Evolutionary conservation across 2,113 vertebrate species (phyloP), one percentile per base, ranked within the genome.

Genomic region (Lagopus muta): DNA sequence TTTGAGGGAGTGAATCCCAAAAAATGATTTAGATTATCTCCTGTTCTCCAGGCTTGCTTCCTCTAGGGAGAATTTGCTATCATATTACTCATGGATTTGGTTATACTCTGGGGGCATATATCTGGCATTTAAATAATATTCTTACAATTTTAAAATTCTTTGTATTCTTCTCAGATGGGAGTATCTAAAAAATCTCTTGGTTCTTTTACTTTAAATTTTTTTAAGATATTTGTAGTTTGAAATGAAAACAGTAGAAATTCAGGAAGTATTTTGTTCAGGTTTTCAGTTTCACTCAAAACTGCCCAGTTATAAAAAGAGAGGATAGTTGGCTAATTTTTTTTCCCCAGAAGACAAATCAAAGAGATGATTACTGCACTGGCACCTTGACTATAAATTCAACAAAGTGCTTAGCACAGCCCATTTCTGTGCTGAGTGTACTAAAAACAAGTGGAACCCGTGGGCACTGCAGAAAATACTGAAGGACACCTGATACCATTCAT

Each of bases 371-470:
- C 90, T 94, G 30, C 36, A 82, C 58, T 64, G 38, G 34, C 61
- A 94, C n/a, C 48, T 94, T 80, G 70, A 80, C 80, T 95, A 71
- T 74, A 97, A 92, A 96, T 92, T 95, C 47, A 3, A 22, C 88
- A 95, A 95, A 96, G 55, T 55, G 47, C 85, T 96, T 94, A 95
- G 85, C 38, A 18, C 50, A 91, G 72, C 66, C 76, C 14, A 28
- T 66, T 65, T 93, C 30, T 78, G 57, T 90, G 82, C 88, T 96
- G 77, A 96, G 57, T 64, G 7, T 14, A 77, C 70, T 24, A 54
- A 95, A 96, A 89, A 32, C 58, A 95, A 90, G 88, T 36, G 69
- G 81, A 94, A 64, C 32, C 81, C 85, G 57, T 85, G 75, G 72
- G 88, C 52, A 58, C 58, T 67, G 54, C 81, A 76, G 50, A 92